Conservation (phyloP, 2,888 invertebrate genomes). For the Drosophila barbarae region DNA sequence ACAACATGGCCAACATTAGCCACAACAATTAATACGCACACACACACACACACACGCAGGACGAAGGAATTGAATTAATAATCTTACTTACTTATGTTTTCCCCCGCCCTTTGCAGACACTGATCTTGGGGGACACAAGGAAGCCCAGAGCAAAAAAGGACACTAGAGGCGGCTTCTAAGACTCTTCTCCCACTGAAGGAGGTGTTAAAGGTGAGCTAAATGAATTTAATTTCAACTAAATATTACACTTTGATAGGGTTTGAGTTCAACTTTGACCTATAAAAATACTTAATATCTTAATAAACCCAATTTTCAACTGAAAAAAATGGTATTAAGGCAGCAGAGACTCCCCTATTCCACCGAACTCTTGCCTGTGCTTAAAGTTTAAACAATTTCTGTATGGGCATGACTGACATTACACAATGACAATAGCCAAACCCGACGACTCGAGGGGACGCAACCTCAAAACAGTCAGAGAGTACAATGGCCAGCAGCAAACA, state of each 20-base stretch:
- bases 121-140: conserved; percentile 18
- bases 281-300: no score
- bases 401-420: conserved; percentile 22
- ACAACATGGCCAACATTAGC: conserved; percentile 25
- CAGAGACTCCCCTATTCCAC: background rate
- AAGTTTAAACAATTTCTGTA: conserved; percentile 7
- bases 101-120: conserved; percentile 5
- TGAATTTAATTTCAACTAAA: background rate
- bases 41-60: conserved; percentile 12
- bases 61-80: conserved; percentile 63
- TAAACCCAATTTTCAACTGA: no score
- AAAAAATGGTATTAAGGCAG: no score
- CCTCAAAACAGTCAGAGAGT: conserved; percentile 25
- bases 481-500: conserved; percentile 13
- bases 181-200: background rate
- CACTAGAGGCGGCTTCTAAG: background rate
- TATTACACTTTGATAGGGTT: no score
- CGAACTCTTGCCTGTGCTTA: background rate
- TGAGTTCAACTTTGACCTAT: no score
- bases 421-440: conserved; percentile 18
- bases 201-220: conserved; percentile 13
- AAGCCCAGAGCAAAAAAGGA: background rate
- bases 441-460: background rate
- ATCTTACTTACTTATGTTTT: conserved; percentile 38
- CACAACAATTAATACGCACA: conserved; percentile 59